phyloP scores from a whole-genome alignment of 2,113 vertebrate species.

The Corydoras maculifer region DNA sequence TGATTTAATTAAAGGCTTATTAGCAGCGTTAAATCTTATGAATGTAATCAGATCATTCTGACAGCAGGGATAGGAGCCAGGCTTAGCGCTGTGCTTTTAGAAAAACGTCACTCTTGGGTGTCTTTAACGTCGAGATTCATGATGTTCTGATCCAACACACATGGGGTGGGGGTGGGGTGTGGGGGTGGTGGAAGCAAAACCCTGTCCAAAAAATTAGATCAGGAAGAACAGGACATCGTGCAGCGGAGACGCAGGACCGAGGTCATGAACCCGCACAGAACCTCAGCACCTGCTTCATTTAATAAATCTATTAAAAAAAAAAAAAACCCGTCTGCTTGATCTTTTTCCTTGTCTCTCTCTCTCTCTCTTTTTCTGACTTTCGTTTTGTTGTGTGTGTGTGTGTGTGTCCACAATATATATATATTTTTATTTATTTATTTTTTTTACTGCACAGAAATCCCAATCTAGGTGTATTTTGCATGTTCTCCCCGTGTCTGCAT shows the following conservation, averaged over 20 bases:
- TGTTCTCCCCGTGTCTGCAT: too few species aligned
- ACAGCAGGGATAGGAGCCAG: too few species aligned
- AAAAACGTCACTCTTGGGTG: neutral
- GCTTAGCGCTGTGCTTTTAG: neutral
- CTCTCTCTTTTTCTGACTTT: too few species aligned
- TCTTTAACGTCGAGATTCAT: neutral
- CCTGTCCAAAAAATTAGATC: constrained; percentile 1
- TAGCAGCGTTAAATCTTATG: neutral
- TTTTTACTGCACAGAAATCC: too few species aligned
- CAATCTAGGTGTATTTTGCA: too few species aligned
- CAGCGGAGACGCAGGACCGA: neutral
- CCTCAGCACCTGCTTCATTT: neutral
- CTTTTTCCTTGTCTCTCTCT: too few species aligned
- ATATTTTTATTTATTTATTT: too few species aligned
- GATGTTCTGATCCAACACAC: neutral
- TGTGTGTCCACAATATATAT: too few species aligned
- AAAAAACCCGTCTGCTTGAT: too few species aligned
- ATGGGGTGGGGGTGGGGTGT: neutral
- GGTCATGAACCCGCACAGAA: neutral
- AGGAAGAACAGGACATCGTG: neutral
- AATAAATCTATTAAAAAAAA: neutral
- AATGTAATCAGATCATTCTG: neutral
- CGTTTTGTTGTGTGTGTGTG: neutral
- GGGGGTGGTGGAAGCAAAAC: neutral
- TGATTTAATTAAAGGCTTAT: too few species aligned